phyloP scores from a whole-genome alignment of 2,113 vertebrate species.

The Mesitornis unicolor region DNA sequence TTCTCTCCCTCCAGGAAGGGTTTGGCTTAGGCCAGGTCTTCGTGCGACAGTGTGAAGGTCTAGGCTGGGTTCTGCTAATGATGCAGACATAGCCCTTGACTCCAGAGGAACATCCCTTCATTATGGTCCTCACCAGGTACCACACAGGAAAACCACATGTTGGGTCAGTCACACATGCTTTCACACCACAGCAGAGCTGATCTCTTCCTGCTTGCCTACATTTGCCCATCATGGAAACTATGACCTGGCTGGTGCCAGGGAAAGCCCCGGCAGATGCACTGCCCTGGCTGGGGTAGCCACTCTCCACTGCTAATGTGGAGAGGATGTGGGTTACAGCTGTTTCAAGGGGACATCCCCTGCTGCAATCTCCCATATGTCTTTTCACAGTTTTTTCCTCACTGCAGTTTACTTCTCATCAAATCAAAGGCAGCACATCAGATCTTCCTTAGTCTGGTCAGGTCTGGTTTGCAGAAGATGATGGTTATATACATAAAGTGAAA shows the following conservation, averaged over 20 bases:
- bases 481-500: not conserved
- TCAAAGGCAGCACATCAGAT: not conserved
- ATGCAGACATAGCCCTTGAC: not conserved
- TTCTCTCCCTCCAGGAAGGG: not conserved
- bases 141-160: not conserved
- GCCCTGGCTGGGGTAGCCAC: not conserved
- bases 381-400: not conserved
- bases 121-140: not conserved
- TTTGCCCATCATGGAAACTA: not conserved
- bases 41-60: not conserved
- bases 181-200: not conserved
- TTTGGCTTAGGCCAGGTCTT: not conserved
- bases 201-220: not conserved
- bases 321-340: not conserved
- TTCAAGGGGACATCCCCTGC: not conserved
- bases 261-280: rapidly evolving
- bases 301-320: rapidly evolving
- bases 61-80: not conserved
- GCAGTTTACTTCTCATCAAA: not conserved
- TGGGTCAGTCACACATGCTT: rapidly evolving
- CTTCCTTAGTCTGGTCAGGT: not conserved
- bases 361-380: not conserved
- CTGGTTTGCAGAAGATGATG: not conserved
- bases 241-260: not conserved
- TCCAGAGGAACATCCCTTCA: not conserved